Evolutionary conservation across 2,113 vertebrate genomes (phyloP).

Genomic region (Porphyrio hochstetteri): DNA sequence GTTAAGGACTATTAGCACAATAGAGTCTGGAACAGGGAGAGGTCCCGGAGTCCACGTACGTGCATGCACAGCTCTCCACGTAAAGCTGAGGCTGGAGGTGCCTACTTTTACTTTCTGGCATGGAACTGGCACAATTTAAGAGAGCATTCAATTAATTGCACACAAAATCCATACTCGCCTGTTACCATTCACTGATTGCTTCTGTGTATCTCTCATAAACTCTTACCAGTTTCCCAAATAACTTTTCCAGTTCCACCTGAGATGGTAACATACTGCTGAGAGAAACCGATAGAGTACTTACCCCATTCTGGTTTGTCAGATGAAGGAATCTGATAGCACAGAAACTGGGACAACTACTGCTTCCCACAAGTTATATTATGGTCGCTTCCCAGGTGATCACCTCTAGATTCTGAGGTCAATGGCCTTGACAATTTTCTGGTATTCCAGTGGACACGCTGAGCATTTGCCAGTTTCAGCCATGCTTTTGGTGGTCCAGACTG

Average conservation of each 20-base stretch:
- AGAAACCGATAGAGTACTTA: not conserved
- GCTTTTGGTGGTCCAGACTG: not conserved
- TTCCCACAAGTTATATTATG: not conserved
- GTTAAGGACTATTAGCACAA: not conserved
- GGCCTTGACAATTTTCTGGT: not conserved
- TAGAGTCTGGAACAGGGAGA: not conserved
- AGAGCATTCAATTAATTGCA: not conserved
- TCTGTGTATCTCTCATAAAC: not conserved
- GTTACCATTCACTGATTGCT: not conserved
- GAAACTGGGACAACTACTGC: not conserved
- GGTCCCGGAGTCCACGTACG: accelerated
- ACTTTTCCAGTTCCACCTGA: not conserved
- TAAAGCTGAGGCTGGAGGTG: not conserved
- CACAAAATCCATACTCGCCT: not conserved
- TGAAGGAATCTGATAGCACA: not conserved
- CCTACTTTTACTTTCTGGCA: not conserved
- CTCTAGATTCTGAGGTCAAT: not conserved
- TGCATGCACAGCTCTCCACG: not conserved
- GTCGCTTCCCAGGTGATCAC: not conserved
- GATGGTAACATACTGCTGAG: not conserved
- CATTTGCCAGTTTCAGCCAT: not conserved
- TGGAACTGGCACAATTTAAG: not conserved
- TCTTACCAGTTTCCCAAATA: not conserved
- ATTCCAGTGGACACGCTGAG: not conserved
- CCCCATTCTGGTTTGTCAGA: not conserved